A percentile compares a stretch with the other conserved stretches of the same genome.
Conservation (phyloP, 2,888 invertebrate genomes). For the Spilosoma lubricipeda region DNA sequence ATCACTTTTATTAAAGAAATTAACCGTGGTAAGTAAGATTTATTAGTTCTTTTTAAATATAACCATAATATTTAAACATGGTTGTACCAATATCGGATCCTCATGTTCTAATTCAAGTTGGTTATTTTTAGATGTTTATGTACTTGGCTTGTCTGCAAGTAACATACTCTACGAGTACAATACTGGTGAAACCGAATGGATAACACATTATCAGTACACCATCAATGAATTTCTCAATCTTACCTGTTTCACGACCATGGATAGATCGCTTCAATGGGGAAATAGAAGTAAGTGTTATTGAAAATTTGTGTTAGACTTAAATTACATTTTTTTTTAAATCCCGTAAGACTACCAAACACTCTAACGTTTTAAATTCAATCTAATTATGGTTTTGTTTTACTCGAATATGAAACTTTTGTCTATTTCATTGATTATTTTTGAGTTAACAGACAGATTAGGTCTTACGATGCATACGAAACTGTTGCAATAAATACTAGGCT, state of each 20-base stretch:
- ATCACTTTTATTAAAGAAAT: not conserved
- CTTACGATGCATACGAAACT: not conserved
- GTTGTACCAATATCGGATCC: not conserved
- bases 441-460: too few relatives aligned
- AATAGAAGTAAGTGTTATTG: not conserved
- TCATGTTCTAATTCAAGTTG: not conserved
- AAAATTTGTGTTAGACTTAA: not conserved
- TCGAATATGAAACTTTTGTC: not conserved
- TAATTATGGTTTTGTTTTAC: not conserved
- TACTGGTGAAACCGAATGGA: not conserved
- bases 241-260: not conserved
- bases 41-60: not conserved
- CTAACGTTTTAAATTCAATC: not conserved
- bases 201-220: not conserved
- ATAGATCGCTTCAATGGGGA: not conserved
- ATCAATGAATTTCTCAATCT: not conserved
- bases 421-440: not conserved
- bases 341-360: not conserved
- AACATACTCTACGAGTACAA: not conserved
- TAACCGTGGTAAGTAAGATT: constrained; percentile 6
- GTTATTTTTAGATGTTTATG: not conserved
- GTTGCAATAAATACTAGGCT: too few relatives aligned
- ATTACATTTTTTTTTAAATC: not conserved
- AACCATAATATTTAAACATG: not conserved
- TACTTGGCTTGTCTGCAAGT: not conserved